These are phyloP conservation scores for Coilia nasus DNA, from an alignment of 2,797 vertebrate species.

Conservation along the genomic window DNA sequence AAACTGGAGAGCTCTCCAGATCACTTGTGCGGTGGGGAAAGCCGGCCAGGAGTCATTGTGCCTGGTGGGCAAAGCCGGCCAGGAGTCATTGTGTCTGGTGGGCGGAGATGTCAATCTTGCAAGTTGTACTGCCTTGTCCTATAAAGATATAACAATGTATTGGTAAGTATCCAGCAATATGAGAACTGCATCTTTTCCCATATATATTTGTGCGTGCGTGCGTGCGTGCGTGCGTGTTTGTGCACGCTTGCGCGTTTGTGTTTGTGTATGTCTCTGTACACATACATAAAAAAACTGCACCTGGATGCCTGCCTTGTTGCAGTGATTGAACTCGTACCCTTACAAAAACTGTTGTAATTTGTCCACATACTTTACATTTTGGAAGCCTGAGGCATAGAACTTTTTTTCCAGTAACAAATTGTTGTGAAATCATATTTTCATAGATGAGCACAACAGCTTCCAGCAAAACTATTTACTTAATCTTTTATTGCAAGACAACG, in stretches of 20 bases:
- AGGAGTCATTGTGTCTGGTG: conserved; percentile 30
- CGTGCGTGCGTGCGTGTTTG: no score
- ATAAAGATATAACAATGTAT: not conserved
- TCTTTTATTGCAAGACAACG: not conserved
- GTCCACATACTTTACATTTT: not conserved
- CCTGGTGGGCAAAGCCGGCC: conserved; percentile 31
- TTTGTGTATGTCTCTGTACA: no score
- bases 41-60: conserved; percentile 33
- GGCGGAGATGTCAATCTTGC: not conserved
- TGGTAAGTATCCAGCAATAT: not conserved
- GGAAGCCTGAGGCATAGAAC: not conserved
- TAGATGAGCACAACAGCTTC: not conserved
- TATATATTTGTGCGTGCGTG: no score
- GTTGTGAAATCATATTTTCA: not conserved
- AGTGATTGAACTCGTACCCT: not conserved
- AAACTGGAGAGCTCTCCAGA: conserved; percentile 53
- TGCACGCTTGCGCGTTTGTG: no score
- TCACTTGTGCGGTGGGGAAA: conserved; percentile 38
- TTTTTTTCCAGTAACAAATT: not conserved
- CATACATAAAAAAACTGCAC: not conserved
- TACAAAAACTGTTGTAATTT: not conserved
- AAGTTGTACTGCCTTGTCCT: not conserved
- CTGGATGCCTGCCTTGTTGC: not conserved
- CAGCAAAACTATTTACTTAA: not conserved
- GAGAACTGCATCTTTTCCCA: not conserved